Evolutionary conservation across 2,113 vertebrate species (phyloP), one percentile per base, ranked within the genome.

Genomic region (Cariama cristata): DNA sequence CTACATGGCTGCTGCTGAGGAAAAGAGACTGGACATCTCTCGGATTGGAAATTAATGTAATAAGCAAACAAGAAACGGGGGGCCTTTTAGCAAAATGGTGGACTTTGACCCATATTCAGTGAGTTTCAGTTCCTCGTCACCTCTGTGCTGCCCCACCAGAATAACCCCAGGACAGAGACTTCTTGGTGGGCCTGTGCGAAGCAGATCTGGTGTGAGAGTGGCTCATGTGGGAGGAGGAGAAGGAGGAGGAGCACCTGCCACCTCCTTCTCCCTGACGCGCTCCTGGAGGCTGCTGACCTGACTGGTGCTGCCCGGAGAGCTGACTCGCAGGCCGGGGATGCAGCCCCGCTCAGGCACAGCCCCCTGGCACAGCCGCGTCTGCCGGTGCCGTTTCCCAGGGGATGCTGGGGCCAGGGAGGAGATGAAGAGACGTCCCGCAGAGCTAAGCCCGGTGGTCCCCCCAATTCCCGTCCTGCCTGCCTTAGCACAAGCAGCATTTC

Each of bases 331-430:
- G 33, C 33, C 33, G 49, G 74, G 47, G 30, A 42, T 20, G 21
- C 0, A 1, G 27, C 27, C 40, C 18, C 0, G 4, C 55, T 66
- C 69, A 11, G 63, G 32, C 33, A 35, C 32, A 88, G 68, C 19
- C 33, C 49, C 35, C 33, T 7, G 35, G 45, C 55, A n/a, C 42
- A 40, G 38, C 35, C 0, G 0, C 0, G 0, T 22, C 27, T 27
- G 22, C 63, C 4, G 1, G 52, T 1, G 0, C 0, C 1, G 21
- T 73, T n/a, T 26, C 33, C 59, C 52, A 58, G 53, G 50, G 32
- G 0, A 6, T 8, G 23, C 40, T 33, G 66, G 35, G 0, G 1
- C n/a, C 22, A 19, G 23, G 53, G 10, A n/a, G 40, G 17, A 50
- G 53, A 68, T 20, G 52, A 82, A 22, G 58, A 60, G 42, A 33